Base-by-base conservation (phyloP, 2,797 vertebrate species). In the Halcyon badia region DNA sequence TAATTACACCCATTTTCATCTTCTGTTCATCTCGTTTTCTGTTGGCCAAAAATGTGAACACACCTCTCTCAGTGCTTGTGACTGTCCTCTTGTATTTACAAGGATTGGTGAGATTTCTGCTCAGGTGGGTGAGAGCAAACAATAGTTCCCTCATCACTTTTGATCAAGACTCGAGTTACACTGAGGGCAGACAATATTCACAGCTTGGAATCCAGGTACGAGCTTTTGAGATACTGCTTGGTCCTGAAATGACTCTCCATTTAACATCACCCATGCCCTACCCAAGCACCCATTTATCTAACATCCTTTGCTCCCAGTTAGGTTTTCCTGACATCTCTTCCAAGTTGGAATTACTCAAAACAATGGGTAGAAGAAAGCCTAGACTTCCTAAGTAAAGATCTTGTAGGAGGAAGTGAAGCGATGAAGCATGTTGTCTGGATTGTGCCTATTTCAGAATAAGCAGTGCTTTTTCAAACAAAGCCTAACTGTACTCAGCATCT, bases 401-500 rank as follows among this genome's bases (percentile, higher is more conserved):
- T 20, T 21, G 0, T 77, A 60, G 64, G 39, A 73, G 31, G 31
- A 64, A 68, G 24, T 52, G 77, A 73, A 57, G 48, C 22, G 1
- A 52, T 66, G 37, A 78, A 86, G 46, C 62, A 19, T 89, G 87
- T 96, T 82, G 64, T 87, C 73, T 87, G 90, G 54, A 83, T 82
- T 25, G 56, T 72, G 16, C 60, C 82, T 91, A 49, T 78, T 97
- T 91, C 77, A 51, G 89, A 90, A 82, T 82, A 93, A 93, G 80
- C 31, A 84, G 18, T 65, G 33, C 51, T 81, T 88, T 95, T 71
- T 90, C 56, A 79, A 94, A 89, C 79, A 95, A 94, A 95, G 77
- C 62, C 66, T 70, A 80, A 44, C 85, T 95, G 62, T 95, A 48
- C 21, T 92, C 26, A 1, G 16, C 26, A 41, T 92, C 83, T 93